These are phyloP conservation scores for Arrhamphus sclerolepis DNA, from an alignment of 2,797 vertebrate species.

Conservation along the genomic window DNA sequence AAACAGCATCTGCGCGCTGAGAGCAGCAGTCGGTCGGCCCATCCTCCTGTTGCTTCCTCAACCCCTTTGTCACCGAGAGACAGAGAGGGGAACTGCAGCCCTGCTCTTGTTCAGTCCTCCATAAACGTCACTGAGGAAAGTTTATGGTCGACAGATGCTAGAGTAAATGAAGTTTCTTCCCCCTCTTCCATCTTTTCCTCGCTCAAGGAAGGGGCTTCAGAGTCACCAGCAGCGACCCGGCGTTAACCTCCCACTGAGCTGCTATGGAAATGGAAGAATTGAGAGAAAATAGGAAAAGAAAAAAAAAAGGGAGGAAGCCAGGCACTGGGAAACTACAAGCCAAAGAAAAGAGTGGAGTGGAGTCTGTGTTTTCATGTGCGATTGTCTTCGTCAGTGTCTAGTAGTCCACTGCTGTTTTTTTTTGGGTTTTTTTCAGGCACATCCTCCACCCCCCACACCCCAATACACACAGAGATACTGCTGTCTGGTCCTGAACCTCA, in stretches of 20 bases:
- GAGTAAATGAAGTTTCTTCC: conserved; percentile 60
- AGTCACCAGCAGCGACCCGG: conserved; percentile 70
- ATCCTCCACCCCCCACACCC: neutral
- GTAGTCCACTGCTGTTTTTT: conserved; percentile 40
- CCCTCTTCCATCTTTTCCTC: conserved; percentile 44
- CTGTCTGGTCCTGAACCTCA: conserved; percentile 18
- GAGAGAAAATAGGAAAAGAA: conserved; percentile 56
- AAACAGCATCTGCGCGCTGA: conserved; percentile 64
- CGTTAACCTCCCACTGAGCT: conserved; percentile 77
- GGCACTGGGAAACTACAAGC: conserved; percentile 70
- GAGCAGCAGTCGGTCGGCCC: conserved; percentile 58
- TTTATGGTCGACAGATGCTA: conserved; percentile 86
- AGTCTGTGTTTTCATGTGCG: conserved; percentile 48
- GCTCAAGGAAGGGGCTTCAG: conserved; percentile 58
- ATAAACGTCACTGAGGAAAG: conserved; percentile 79
- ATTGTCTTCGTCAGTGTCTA: conserved; percentile 43
- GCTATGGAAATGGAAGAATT: conserved; percentile 70
- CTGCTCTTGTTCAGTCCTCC: conserved; percentile 72
- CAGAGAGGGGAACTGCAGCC: conserved; percentile 53
- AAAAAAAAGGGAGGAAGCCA: conserved; percentile 73
- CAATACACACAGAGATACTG: conserved; percentile 2
- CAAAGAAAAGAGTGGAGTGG: conserved; percentile 41
- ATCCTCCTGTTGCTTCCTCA: conserved; percentile 65
- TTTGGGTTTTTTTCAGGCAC: conserved; percentile 7
- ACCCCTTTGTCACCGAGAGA: conserved; percentile 68